A percentile compares a stretch with the other conserved stretches of the same genome.
These are phyloP conservation scores for Eumeta japonica DNA, from an alignment of 1,140 invertebrate genomes.

Conservation along the genomic window DNA sequence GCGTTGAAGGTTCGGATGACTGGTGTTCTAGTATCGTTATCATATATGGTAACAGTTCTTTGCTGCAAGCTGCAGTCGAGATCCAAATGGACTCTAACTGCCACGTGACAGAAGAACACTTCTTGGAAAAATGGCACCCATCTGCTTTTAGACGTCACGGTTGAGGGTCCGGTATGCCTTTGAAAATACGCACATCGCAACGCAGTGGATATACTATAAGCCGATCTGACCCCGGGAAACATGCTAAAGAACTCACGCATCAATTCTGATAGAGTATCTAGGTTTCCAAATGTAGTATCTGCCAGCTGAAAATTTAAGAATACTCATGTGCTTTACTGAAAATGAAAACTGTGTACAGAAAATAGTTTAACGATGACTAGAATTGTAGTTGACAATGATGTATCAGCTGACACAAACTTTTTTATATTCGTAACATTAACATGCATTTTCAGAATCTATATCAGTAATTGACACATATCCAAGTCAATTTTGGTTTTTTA, in stretches of 20 bases:
- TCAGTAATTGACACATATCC: too few relatives aligned
- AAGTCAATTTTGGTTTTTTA: too few relatives aligned
- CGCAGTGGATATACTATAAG: conserved; percentile 36
- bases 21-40: conserved; percentile 31
- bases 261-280: conserved; percentile 29
- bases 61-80: conserved; percentile 22
- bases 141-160: conserved; percentile 24
- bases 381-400: too few relatives aligned
- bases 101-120: conserved; percentile 31
- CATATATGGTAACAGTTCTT: conserved; percentile 26
- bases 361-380: too few relatives aligned
- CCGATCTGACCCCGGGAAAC: conserved; percentile 28
- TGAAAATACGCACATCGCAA: conserved; percentile 25
- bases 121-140: conserved; percentile 46
- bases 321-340: too few relatives aligned
- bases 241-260: conserved; percentile 44
- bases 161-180: conserved; percentile 21
- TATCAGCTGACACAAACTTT: too few relatives aligned
- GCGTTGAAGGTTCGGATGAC: conserved; percentile 30
- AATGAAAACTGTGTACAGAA: too few relatives aligned
- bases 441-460: too few relatives aligned
- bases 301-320: conserved; percentile 24
- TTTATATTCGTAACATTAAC: too few relatives aligned
- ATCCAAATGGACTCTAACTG: conserved; percentile 39
- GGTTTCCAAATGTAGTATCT: conserved; percentile 9